phyloP scores from a whole-genome alignment of 1,140 invertebrate genomes.

The Goniozus legneri region DNA sequence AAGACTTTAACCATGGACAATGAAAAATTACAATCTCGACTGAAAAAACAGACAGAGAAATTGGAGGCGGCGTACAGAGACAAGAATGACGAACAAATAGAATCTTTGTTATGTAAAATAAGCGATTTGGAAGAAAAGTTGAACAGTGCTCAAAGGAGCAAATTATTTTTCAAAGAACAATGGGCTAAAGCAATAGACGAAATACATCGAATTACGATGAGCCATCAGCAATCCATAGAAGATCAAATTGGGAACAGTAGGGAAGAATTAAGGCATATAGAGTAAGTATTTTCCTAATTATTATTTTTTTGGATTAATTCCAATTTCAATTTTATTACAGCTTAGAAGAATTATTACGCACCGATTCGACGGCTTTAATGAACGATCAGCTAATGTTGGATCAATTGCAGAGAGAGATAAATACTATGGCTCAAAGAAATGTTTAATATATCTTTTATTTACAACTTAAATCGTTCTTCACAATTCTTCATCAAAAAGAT shows the following conservation, averaged over 20 bases:
- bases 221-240: slow-evolving; percentile 48
- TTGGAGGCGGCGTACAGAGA: slow-evolving; percentile 17
- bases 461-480: slow-evolving; percentile 29
- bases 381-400: slow-evolving; percentile 39
- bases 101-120: slow-evolving; percentile 52
- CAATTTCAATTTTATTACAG: slow-evolving; percentile 22
- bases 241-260: slow-evolving; percentile 48
- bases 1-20: slow-evolving; percentile 46
- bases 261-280: slow-evolving; percentile 46
- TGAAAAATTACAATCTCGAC: slow-evolving; percentile 38
- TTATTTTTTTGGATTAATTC: slow-evolving; percentile 4
- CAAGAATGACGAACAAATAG: slow-evolving; percentile 33
- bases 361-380: slow-evolving; percentile 36
- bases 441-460: too few relatives aligned
- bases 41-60: slow-evolving; percentile 42
- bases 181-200: slow-evolving; percentile 58
- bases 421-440: too few relatives aligned
- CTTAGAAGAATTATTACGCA: slow-evolving; percentile 39
- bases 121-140: slow-evolving; percentile 59
- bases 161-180: slow-evolving; percentile 61
- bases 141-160: slow-evolving; percentile 52
- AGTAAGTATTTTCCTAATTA: slow-evolving; percentile 30
- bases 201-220: slow-evolving; percentile 53
- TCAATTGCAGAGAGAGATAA: slow-evolving; percentile 42
- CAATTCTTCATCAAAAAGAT: too few relatives aligned